Percentiles rank a stretch among this genome's conserved stretches.
Evolutionary conservation across 2,797 vertebrate genomes (phyloP).

Genomic region (Dryobates pubescens): DNA sequence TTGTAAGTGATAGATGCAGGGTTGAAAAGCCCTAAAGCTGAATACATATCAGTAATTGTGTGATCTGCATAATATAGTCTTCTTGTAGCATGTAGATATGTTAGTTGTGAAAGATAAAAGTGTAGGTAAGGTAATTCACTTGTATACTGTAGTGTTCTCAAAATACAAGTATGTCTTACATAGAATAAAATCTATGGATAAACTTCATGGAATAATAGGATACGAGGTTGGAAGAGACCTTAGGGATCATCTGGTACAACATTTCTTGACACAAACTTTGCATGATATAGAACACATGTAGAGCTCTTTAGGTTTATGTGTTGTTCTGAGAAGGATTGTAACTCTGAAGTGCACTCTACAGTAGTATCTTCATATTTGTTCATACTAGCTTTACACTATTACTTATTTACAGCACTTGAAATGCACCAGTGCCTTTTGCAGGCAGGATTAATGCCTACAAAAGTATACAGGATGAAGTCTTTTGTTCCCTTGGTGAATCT

Average conservation of each 20-base stretch:
- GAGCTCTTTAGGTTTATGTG: constrained; percentile 15
- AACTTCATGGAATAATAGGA: background rate
- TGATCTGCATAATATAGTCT: background rate
- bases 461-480: background rate
- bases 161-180: background rate
- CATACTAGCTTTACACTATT: background rate
- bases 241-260: background rate
- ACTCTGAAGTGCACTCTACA: constrained; percentile 41
- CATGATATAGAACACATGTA: background rate
- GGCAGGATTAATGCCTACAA: background rate
- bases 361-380: constrained; percentile 18
- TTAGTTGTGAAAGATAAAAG: background rate
- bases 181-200: background rate
- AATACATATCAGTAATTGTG: background rate
- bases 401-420: constrained; percentile 39
- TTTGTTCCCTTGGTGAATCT: background rate
- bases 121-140: background rate
- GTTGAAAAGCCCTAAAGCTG: background rate
- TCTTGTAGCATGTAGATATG: background rate
- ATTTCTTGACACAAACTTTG: background rate
- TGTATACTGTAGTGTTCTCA: background rate
- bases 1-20: background rate
- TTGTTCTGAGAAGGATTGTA: constrained; percentile 51
- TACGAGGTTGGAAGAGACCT: background rate
- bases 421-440: constrained; percentile 29